These are phyloP conservation scores for Sphaerophoria rueppellii DNA, from an alignment of 2,888 invertebrate species.

Conservation along the genomic window DNA sequence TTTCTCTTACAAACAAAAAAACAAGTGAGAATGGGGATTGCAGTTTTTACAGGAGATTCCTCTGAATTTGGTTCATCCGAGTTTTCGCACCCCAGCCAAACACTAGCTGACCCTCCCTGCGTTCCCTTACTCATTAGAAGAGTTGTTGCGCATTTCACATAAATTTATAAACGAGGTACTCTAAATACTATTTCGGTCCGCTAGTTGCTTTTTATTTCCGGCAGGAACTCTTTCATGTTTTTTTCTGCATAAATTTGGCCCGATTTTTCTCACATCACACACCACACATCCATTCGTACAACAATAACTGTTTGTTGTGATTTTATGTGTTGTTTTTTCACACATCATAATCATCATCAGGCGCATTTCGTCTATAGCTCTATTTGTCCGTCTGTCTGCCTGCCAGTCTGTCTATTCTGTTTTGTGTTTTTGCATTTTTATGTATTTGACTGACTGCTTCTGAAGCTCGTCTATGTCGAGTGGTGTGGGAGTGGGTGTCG, in stretches of 20 bases:
- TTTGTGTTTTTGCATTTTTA: background rate
- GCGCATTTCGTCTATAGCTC: constrained; percentile 57
- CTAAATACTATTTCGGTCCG: constrained; percentile 9
- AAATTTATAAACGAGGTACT: constrained; percentile 7
- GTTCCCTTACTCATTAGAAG: constrained; percentile 14
- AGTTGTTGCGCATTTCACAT: constrained; percentile 71
- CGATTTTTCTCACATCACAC: constrained; percentile 41
- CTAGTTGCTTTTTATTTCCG: constrained; percentile 4
- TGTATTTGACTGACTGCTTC: constrained; percentile 26
- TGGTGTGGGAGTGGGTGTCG: background rate
- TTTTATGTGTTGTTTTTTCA: constrained; percentile 72
- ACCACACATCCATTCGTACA: background rate
- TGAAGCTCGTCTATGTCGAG: background rate
- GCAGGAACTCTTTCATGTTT: constrained; percentile 44
- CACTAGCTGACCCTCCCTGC: background rate
- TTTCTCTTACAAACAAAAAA: too few species aligned
- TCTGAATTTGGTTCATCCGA: background rate
- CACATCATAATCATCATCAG: constrained; percentile 71
- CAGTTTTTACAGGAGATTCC: background rate
- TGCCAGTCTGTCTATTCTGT: constrained; percentile 10
- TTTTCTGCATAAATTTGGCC: constrained; percentile 64
- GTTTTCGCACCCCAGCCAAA: background rate
- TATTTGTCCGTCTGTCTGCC: constrained; percentile 31
- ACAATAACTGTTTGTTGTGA: constrained; percentile 73
- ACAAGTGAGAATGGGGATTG: too few species aligned